phyloP scores from a whole-genome alignment of 2,888 invertebrate species.

The Piscicola geometra region DNA sequence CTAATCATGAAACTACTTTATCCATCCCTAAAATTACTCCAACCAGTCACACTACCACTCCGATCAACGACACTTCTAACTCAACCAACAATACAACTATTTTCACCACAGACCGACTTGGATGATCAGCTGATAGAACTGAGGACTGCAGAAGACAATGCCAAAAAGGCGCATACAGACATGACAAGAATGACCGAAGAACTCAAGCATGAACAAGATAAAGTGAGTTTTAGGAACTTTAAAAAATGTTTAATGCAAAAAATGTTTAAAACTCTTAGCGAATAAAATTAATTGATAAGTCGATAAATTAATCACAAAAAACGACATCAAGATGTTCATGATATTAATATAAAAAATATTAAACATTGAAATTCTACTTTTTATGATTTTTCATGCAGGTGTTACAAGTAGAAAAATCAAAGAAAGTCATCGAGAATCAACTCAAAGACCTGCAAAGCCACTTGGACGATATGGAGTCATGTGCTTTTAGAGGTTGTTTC shows the following conservation, averaged over 20 bases:
- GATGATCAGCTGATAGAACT: conserved; percentile 97
- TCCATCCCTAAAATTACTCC: too few species aligned
- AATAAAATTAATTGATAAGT: too few species aligned
- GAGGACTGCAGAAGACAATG: conserved; percentile 87
- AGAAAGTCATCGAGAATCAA: conserved; percentile 93
- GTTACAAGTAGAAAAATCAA: conserved; percentile 86
- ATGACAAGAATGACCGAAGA: conserved; percentile 97
- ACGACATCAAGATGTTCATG: too few species aligned
- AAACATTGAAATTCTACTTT: too few species aligned
- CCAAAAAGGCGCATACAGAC: conserved; percentile 62
- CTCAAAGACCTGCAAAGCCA: conserved; percentile 92
- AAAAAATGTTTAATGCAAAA: too few species aligned
- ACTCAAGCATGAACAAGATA: conserved; percentile 97
- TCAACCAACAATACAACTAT: neutral
- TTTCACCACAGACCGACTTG: conserved; percentile 70
- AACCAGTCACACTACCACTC: too few species aligned
- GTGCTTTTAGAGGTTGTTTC: conserved; percentile 88
- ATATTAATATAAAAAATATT: too few species aligned
- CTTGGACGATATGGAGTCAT: conserved; percentile 91
- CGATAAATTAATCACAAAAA: too few species aligned
- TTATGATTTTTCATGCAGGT: too few species aligned
- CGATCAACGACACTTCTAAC: neutral
- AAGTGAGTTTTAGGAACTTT: conserved; percentile 64
- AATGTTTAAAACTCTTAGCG: too few species aligned
- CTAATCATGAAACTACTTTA: too few species aligned